Percentiles rank a stretch among this genome's conserved stretches.
Evolutionary conservation across 2,888 invertebrate species (phyloP).

Genomic region (Leptinotarsa juncta): DNA sequence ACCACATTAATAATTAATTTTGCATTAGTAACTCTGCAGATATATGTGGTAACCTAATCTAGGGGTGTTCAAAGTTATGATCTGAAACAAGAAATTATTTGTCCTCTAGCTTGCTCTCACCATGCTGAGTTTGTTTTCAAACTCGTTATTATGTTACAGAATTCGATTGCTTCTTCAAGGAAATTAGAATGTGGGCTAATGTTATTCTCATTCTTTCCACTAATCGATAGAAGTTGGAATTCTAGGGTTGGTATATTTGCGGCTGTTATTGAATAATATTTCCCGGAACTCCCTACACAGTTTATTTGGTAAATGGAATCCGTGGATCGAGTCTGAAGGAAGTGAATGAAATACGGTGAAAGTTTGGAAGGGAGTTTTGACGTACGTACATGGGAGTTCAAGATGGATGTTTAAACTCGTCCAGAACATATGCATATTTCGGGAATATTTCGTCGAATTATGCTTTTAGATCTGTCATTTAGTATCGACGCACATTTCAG

Average conservation of each 20-base stretch:
- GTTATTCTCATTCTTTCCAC: conserved; percentile 36
- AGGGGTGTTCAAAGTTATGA: too few relatives aligned
- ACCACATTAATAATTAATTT: too few relatives aligned
- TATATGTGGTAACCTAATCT: too few relatives aligned
- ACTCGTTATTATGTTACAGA: conserved; percentile 14
- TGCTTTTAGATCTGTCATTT: too few relatives aligned
- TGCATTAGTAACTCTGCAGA: too few relatives aligned
- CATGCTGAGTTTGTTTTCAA: background rate
- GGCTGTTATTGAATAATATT: conserved; percentile 31
- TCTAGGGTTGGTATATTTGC: conserved; percentile 26
- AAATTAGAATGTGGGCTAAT: conserved; percentile 41
- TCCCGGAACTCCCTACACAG: conserved; percentile 22
- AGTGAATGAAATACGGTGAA: conserved; percentile 3
- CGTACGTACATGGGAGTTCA: background rate
- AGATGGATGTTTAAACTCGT: conserved; percentile 1
- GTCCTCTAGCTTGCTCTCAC: background rate
- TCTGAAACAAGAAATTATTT: too few relatives aligned
- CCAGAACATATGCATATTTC: background rate
- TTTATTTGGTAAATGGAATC: conserved; percentile 6
- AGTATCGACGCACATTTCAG: too few relatives aligned
- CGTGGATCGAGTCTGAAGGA: background rate
- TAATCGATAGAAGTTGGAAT: conserved; percentile 35
- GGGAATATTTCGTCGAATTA: background rate
- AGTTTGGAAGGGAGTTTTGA: background rate
- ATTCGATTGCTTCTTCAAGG: conserved; percentile 22